Conservation (phyloP, 2,888 invertebrate genomes). For the Physocephala rufipes region DNA sequence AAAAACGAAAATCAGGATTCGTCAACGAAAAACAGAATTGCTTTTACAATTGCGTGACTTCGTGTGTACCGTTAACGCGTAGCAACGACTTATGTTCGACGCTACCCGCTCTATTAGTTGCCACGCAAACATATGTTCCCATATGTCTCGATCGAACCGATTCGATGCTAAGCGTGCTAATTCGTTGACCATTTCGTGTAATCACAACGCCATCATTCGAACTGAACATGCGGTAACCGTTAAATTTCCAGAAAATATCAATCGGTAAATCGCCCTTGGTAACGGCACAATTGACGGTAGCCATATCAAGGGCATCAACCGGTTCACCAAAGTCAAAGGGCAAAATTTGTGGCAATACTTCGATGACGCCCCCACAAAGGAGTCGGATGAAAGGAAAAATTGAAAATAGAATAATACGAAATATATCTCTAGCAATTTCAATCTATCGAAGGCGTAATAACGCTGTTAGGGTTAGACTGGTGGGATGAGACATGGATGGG, state of each 20-base stretch:
- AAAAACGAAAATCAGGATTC: background rate
- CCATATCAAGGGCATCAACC: conserved; percentile 71
- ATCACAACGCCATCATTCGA: conserved; percentile 54
- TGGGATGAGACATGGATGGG: too few species aligned
- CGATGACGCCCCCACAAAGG: conserved; percentile 20
- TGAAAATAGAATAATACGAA: too few species aligned
- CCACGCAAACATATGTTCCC: conserved; percentile 73
- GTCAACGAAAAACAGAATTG: background rate
- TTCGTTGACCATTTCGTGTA: conserved; percentile 57
- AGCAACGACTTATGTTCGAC: conserved; percentile 64
- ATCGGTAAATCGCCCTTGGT: conserved; percentile 72
- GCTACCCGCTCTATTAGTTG: conserved; percentile 69
- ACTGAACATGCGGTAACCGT: conserved; percentile 66
- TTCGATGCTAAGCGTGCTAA: conserved; percentile 70
- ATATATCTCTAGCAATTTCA: too few species aligned
- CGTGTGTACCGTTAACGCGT: conserved; percentile 51
- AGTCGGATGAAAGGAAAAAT: conserved; percentile 15
- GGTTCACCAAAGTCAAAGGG: conserved; percentile 70
- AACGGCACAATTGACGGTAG: conserved; percentile 69
- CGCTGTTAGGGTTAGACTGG: too few species aligned
- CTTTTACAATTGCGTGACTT: too few species aligned
- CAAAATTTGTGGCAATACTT: conserved; percentile 70
- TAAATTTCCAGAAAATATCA: conserved; percentile 73
- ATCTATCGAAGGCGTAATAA: too few species aligned
- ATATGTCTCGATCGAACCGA: conserved; percentile 69